A percentile compares a stretch with the other conserved stretches of the same genome.
Conservation (phyloP, 2,113 vertebrate genomes). For the Elephas maximus region DNA sequence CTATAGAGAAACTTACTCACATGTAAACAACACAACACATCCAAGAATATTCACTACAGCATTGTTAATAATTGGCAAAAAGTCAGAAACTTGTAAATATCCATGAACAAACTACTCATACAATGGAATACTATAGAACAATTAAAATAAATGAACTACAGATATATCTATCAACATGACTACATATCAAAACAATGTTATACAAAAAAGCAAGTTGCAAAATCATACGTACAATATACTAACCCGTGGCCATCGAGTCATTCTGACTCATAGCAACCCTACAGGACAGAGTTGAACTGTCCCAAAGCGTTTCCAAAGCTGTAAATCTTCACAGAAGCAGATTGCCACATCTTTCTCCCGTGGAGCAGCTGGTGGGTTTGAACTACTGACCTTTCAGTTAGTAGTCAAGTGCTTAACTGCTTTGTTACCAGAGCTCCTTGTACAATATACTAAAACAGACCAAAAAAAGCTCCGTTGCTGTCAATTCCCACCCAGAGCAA, state of each 20-base stretch:
- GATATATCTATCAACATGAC: no score
- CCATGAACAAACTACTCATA: background rate
- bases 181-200: background rate
- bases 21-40: background rate
- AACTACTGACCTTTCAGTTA: background rate
- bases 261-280: no score
- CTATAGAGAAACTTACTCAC: conserved; percentile 1
- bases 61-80: background rate
- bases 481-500: no score
- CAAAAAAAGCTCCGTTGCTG: no score
- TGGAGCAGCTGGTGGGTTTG: background rate
- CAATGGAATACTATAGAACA: no score
- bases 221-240: background rate
- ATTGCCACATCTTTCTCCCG: background rate
- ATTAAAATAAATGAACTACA: no score
- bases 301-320: no score
- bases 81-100: background rate
- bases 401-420: background rate
- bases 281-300: no score
- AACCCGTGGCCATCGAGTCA: no score
- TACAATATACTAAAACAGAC: background rate
- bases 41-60: background rate
- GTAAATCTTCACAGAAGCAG: background rate
- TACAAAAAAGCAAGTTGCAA: background rate
- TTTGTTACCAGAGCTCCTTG: background rate